phyloP scores from a whole-genome alignment of 2,797 vertebrate species.

The Discoglossus pictus region DNA sequence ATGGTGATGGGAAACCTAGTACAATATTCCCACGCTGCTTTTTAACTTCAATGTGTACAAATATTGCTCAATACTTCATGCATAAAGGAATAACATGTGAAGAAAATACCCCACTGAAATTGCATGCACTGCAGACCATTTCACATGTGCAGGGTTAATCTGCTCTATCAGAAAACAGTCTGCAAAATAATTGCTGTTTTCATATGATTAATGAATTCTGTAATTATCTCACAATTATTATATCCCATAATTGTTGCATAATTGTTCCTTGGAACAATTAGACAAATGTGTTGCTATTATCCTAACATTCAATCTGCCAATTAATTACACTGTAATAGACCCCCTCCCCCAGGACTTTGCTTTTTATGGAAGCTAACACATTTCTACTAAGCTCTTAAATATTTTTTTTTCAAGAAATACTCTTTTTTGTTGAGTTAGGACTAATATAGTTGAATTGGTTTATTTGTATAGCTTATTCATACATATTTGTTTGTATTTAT shows the following conservation, averaged over 20 bases:
- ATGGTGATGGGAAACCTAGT: neutral
- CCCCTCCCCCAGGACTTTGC: constrained; percentile 11
- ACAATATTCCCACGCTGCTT: neutral
- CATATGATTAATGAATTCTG: constrained; percentile 43
- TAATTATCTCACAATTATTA: constrained; percentile 41
- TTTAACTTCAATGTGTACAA: neutral
- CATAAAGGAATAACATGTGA: constrained; percentile 4
- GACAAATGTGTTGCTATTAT: constrained; percentile 28
- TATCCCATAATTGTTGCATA: constrained; percentile 37
- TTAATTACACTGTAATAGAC: constrained; percentile 29
- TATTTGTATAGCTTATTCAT: too few species aligned
- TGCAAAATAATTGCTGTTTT: constrained; percentile 41
- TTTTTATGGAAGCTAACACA: neutral
- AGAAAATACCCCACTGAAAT: neutral
- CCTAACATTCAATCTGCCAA: constrained; percentile 26
- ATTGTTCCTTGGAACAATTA: constrained; percentile 30
- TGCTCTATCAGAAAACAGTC: constrained; percentile 42
- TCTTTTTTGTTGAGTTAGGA: too few species aligned
- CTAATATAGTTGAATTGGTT: too few species aligned
- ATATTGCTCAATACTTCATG: neutral
- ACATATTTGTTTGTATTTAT: too few species aligned
- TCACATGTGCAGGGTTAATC: neutral
- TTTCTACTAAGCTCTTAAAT: too few species aligned
- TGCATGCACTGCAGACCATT: constrained; percentile 1
- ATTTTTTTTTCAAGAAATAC: too few species aligned